Evolutionary conservation across 2,113 vertebrate genomes (phyloP).

Genomic region (Thryonomys swinderianus): DNA sequence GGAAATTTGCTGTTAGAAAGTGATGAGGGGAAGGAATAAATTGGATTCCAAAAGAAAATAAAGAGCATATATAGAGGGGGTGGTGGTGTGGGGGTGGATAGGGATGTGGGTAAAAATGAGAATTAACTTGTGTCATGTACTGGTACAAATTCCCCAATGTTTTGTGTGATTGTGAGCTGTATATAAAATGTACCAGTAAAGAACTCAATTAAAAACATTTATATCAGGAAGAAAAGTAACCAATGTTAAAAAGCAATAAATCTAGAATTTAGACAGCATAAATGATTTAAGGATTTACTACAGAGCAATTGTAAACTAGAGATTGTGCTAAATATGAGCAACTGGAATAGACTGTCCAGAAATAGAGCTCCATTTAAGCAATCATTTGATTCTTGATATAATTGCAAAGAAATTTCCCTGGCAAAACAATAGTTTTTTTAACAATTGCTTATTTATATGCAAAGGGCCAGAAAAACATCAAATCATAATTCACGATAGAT

Average conservation of each 20-base stretch:
- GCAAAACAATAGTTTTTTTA: neutral
- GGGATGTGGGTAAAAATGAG: too few species aligned
- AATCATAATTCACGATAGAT: neutral
- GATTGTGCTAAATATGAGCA: neutral
- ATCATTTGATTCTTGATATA: neutral
- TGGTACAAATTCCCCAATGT: too few species aligned
- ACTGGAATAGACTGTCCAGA: too few species aligned
- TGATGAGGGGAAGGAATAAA: too few species aligned
- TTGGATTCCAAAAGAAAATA: too few species aligned
- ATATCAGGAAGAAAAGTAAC: neutral
- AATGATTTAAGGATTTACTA: neutral
- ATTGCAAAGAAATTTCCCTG: neutral
- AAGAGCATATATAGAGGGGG: too few species aligned
- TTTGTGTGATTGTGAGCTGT: too few species aligned
- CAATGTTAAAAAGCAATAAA: neutral
- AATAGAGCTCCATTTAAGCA: neutral
- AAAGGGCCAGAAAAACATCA: neutral
- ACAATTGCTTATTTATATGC: neutral
- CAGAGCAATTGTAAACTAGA: neutral
- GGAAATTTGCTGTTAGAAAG: too few species aligned
- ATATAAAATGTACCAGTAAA: too few species aligned
- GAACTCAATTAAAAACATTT: too few species aligned
- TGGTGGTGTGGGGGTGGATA: too few species aligned
- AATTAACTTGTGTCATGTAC: too few species aligned
- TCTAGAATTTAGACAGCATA: neutral